These are phyloP conservation scores for Euphysa ruthae DNA, from an alignment of 30 jellyfish, hydroid and myxozoan genomes.

Conservation along the genomic window DNA sequence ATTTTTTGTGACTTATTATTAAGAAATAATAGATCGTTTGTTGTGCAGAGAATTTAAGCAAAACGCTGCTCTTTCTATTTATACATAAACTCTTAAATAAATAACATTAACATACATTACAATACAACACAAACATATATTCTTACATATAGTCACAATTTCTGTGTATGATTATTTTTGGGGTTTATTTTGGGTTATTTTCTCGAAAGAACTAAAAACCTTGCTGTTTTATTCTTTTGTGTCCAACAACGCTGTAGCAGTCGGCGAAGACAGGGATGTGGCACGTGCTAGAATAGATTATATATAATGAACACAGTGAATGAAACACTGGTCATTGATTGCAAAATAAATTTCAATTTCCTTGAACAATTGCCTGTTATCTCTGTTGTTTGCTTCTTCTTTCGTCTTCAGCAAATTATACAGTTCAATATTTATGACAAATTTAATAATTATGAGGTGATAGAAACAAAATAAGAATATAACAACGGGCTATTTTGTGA, in stretches of 20 bases:
- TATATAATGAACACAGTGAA: conserved; percentile 28
- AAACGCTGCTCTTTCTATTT: conserved; percentile 4
- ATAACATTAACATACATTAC: neutral
- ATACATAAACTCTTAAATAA: too few species aligned
- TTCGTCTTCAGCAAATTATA: too few species aligned
- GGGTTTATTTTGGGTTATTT: conserved; percentile 20
- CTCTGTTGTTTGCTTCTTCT: neutral
- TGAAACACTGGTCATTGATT: conserved; percentile 12
- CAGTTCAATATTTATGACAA: too few species aligned
- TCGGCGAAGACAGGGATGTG: conserved; percentile 8
- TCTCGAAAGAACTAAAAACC: conserved; percentile 38
- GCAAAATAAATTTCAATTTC: too few species aligned
- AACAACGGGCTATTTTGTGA: too few species aligned
- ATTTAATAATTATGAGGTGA: too few species aligned
- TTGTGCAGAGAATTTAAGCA: conserved; percentile 13
- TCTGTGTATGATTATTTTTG: neutral
- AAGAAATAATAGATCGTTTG: too few species aligned
- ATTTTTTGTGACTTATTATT: too few species aligned
- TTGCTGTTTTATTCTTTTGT: conserved; percentile 25
- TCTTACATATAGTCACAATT: neutral
- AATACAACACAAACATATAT: neutral
- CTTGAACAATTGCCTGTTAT: too few species aligned
- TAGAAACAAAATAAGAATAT: too few species aligned
- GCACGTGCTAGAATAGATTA: conserved; percentile 37
- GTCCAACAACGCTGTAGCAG: conserved; percentile 16